Evolutionary conservation across 2,888 invertebrate species (phyloP), one percentile per base, ranked within the genome.

Genomic region (Lucinisca nassula): DNA sequence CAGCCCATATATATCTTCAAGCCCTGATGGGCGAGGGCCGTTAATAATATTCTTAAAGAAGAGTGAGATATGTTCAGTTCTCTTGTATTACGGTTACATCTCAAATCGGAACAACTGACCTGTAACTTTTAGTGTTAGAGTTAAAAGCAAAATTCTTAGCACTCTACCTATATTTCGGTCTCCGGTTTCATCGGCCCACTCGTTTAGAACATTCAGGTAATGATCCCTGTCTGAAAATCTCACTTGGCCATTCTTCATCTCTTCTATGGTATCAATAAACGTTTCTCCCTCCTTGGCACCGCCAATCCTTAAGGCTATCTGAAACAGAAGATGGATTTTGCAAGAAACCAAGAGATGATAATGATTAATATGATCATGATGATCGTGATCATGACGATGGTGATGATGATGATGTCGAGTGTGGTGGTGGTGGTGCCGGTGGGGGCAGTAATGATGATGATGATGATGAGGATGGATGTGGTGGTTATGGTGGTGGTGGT

Each of bases 171-270:
- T 90, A 45, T 80, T 67, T 73, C 84, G 61, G 55, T 90, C 90
- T 0, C 79, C 88, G 0, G 86, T 88, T 70, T 90, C 90, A 27
- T 88, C 88, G 3, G 90, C 90, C 90, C 90, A 90, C 27, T 87
- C 80, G 38, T 86, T 83, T 14, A 90, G 79, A 0, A 83, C 75
- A 14, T 76, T 81, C 0, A 88, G 70, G 38, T 87, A 88, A 49
- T 90, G 90, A 0, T 90, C 90, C 35, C 87, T 27, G 61, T 90
- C 90, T 17, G 82, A 61, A 12, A 67, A 82, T 30, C 80, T 76
- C 0, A 87, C 88, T 3, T n/a, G 35, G 6, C 32, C 83, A 1
- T 27, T 67, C 49, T 73, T 80, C 88, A 90, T 84, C n/a, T 85
- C 87, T 6, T 87, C 84, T 6, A 90, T 85, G 0, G 84, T 77